Conservation (phyloP, 2,888 invertebrate species). For the Argyresthia goedartella region DNA sequence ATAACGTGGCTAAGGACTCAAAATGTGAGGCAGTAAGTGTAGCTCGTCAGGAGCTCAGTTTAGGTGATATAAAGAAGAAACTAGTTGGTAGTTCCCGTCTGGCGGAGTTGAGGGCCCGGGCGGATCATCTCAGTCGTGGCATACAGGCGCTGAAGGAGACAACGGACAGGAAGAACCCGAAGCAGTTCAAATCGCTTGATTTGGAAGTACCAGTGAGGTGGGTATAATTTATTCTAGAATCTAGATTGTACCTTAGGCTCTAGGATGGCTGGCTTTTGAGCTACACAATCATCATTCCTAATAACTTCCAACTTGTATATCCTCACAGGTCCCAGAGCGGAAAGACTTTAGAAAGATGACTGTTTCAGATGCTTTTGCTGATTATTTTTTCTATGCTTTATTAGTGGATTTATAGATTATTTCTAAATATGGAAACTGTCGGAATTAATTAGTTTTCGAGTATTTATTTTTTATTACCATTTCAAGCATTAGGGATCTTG, state of each 20-base stretch:
- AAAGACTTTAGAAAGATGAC: no score
- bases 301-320: no score
- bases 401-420: no score
- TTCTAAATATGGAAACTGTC: no score
- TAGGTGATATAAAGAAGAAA: constrained; percentile 78
- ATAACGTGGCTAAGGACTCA: constrained; percentile 30
- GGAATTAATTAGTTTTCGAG: no score
- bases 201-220: constrained; percentile 83
- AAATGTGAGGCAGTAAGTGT: constrained; percentile 50
- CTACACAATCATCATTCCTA: background rate
- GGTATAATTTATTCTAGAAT: background rate
- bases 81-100: constrained; percentile 77
- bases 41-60: constrained; percentile 72
- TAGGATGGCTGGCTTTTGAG: background rate
- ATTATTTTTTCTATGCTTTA: no score
- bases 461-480: no score
- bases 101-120: constrained; percentile 77
- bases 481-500: no score
- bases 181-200: constrained; percentile 81
- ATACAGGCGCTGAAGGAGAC: constrained; percentile 72
- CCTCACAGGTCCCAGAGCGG: no score
- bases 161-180: constrained; percentile 64
- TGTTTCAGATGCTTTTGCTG: no score
- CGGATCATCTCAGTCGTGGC: constrained; percentile 74
- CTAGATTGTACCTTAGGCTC: no score